Evolutionary conservation across 2,888 invertebrate genomes (phyloP).

Genomic region (Pachydiplax longipennis): DNA sequence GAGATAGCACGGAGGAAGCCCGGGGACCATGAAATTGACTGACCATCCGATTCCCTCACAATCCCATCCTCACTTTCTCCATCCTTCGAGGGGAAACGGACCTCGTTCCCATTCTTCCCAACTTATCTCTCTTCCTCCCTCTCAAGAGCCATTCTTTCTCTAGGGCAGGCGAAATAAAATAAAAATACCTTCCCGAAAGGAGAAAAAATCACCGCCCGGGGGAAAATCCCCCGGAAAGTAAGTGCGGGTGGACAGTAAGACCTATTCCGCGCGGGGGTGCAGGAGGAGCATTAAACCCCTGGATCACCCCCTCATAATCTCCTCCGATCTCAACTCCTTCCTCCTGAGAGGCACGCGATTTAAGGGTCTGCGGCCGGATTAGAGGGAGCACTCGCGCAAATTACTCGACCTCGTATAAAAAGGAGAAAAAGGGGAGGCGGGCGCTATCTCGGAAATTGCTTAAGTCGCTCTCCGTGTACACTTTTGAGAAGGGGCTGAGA

Average conservation of each 20-base stretch:
- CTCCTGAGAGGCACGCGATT: not conserved
- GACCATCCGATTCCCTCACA: not conserved
- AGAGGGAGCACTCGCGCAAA: not conserved
- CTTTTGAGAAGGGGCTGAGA: not conserved
- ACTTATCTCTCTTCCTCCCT: not conserved
- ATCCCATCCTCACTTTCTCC: not conserved
- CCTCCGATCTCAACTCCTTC: not conserved
- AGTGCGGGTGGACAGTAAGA: not conserved
- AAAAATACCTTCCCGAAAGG: not conserved
- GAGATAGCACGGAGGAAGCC: not conserved
- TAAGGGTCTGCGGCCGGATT: not conserved
- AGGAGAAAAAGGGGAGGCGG: not conserved
- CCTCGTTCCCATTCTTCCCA: not conserved
- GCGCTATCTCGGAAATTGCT: not conserved
- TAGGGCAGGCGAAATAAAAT: not conserved
- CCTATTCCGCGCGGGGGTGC: not conserved
- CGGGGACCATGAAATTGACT: not conserved
- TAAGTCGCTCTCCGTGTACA: not conserved
- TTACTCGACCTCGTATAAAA: not conserved
- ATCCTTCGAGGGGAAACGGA: not conserved
- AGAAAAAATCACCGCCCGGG: not conserved
- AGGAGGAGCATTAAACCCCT: not conserved
- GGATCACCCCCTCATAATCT: not conserved
- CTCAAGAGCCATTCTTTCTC: not conserved
- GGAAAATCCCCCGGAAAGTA: not conserved